Conservation (phyloP, 2,888 invertebrate genomes). For the Pristionchus entomophagus region DNA sequence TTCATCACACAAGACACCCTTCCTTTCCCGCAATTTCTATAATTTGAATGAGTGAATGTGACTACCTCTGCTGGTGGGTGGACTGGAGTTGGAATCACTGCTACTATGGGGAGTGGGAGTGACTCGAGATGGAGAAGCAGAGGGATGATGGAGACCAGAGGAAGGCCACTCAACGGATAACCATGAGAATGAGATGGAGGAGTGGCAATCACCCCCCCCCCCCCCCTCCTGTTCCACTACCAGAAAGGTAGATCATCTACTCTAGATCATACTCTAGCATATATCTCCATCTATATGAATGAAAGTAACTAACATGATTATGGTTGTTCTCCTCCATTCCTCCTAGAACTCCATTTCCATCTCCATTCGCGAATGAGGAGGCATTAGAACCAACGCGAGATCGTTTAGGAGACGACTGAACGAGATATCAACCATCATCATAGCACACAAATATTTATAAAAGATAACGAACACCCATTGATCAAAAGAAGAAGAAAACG, state of each 20-base stretch:
- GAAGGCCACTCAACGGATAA: conserved; percentile 11
- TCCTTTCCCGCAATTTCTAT: not conserved
- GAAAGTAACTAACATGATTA: conserved; percentile 14
- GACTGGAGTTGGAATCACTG: conserved; percentile 40
- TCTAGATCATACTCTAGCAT: not conserved
- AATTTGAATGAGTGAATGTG: not conserved
- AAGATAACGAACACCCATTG: not conserved
- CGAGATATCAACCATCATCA: not conserved
- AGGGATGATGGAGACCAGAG: not conserved
- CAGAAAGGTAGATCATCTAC: too few relatives aligned
- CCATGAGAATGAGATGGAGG: not conserved
- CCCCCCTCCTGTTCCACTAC: too few relatives aligned
- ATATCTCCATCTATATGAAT: not conserved
- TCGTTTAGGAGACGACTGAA: conserved; percentile 42
- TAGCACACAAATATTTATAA: not conserved
- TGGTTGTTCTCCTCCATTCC: conserved; percentile 28
- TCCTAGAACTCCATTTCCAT: conserved; percentile 1
- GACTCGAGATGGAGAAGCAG: conserved; percentile 34
- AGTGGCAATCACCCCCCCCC: not conserved
- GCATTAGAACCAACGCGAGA: conserved; percentile 29
- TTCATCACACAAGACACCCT: not conserved
- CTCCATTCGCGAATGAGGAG: not conserved
- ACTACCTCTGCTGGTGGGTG: conserved; percentile 38
- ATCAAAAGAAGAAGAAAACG: not conserved
- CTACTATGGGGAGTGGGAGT: conserved; percentile 35